Conservation (phyloP, 2,113 vertebrate species). For the Microtus montanus region DNA sequence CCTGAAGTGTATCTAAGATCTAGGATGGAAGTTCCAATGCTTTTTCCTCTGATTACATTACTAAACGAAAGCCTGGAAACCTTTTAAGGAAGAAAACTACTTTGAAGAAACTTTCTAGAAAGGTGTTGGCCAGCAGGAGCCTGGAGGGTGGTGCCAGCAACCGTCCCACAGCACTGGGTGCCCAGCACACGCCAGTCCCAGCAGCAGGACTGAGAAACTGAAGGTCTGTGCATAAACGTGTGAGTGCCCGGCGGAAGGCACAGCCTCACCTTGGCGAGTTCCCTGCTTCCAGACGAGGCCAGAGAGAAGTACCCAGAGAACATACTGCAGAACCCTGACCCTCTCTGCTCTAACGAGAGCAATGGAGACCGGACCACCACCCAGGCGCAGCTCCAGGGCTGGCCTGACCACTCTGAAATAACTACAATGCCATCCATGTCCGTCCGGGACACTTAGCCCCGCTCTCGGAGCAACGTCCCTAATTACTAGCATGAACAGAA, state of each 20-base stretch:
- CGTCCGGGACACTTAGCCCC: neutral
- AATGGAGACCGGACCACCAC: neutral
- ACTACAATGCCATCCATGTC: neutral
- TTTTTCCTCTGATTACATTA: neutral
- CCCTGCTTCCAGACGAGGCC: neutral
- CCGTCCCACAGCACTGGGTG: neutral
- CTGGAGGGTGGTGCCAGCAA: neutral
- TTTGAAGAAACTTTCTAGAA: neutral
- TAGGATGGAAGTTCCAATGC: neutral
- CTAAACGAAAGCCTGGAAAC: neutral
- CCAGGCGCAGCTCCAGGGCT: neutral
- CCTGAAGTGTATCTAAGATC: too few relatives aligned
- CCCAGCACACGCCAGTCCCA: rapidly evolving
- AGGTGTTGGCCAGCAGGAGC: neutral
- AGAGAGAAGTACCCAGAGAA: rapidly evolving
- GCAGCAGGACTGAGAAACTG: neutral
- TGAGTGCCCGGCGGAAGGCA: too few relatives aligned
- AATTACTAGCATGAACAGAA: neutral
- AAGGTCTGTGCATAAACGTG: rapidly evolving
- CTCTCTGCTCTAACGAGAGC: neutral
- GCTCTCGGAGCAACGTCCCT: neutral
- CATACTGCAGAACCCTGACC: neutral
- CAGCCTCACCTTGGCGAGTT: neutral
- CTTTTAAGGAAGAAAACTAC: neutral
- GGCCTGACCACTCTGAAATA: neutral